Base-by-base conservation (phyloP, 2,888 invertebrate genomes). In the Cheiracanthium punctorium region DNA sequence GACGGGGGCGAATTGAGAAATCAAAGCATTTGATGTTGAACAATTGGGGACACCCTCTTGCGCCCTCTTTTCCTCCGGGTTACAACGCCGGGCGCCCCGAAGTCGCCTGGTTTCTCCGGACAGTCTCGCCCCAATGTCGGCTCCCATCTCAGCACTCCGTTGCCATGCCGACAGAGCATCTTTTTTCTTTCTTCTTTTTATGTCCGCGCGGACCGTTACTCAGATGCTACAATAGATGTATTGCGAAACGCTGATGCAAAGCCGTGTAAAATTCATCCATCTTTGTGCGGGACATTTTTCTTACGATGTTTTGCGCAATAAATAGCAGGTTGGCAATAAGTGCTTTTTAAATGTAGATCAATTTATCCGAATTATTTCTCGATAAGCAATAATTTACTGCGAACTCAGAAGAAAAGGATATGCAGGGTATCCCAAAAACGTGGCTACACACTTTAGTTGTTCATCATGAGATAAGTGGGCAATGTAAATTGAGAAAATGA, bases 61-160 rank as follows among this genome's bases (percentile, higher is more conserved):
- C 69, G 8, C 10, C 20, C 69, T 12, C 12, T 30, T 30, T 30
- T 14, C n/a, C 8, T 20, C 37, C 33, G 28, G 33, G 29, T 29
- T 30, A 20, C 33, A n/a, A n/a, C 17, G 24, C n/a, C 65, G 30
- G 43, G 72, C 73, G 84, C 58, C 81, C 28, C 8, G 24, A 32
- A 43, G 82, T 32, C 71, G 69, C 32, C 79, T 52, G 17, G 14
- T 43, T 70, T 67, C 48, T 58, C 41, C 64, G 64, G 32, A 8
- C 37, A 76, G 82, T 72, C 77, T 79, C 84, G 79, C 73, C 84
- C 67, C 30, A n/a, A 72, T 72, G 84, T 84, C 84, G 84, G 84
- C 79, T 69, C 69, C 24, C 74, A 52, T 74, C 74, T 64, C 79
- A 32, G 69, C 79, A 73, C 79, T 79, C 79, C 73, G 79, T 84